phyloP scores from a whole-genome alignment of 2,888 invertebrate species.

The Notocelia uddmanniana region DNA sequence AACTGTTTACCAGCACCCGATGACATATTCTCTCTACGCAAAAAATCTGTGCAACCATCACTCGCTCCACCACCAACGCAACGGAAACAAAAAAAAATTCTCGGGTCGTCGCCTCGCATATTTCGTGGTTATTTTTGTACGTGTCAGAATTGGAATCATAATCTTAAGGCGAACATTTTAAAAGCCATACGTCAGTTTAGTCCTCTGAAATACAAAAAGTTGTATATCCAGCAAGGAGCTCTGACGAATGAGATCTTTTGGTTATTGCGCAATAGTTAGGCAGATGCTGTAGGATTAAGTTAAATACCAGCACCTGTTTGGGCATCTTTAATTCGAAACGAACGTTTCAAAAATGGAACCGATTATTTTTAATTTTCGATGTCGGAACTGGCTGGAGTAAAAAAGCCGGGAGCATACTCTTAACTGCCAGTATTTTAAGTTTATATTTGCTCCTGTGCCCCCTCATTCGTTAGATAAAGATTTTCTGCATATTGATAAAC shows the following conservation, averaged over 20 bases:
- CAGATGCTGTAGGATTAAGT: conserved; percentile 74
- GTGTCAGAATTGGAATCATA: conserved; percentile 68
- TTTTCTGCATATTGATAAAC: not conserved
- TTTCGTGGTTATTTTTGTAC: conserved; percentile 68
- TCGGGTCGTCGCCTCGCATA: conserved; percentile 67
- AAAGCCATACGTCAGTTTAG: conserved; percentile 65
- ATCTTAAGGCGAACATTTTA: conserved; percentile 67
- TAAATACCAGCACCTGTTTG: conserved; percentile 81
- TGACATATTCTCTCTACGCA: conserved; percentile 25
- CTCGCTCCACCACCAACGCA: conserved; percentile 30
- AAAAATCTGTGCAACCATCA: conserved; percentile 33
- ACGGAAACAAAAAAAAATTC: conserved; percentile 59
- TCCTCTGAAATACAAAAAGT: not conserved
- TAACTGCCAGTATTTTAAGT: not conserved
- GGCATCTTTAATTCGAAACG: conserved; percentile 61
- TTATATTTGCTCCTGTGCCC: not conserved
- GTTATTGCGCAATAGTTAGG: conserved; percentile 63
- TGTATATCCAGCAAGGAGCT: not conserved
- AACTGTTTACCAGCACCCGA: conserved; percentile 6
- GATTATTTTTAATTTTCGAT: conserved; percentile 60
- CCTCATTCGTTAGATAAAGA: not conserved
- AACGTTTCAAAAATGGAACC: conserved; percentile 72
- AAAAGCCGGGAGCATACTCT: not conserved
- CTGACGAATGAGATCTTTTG: not conserved
- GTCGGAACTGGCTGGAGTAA: conserved; percentile 16